Conservation (phyloP, 2,888 invertebrate genomes). For the Hemistola chrysoprasaria region DNA sequence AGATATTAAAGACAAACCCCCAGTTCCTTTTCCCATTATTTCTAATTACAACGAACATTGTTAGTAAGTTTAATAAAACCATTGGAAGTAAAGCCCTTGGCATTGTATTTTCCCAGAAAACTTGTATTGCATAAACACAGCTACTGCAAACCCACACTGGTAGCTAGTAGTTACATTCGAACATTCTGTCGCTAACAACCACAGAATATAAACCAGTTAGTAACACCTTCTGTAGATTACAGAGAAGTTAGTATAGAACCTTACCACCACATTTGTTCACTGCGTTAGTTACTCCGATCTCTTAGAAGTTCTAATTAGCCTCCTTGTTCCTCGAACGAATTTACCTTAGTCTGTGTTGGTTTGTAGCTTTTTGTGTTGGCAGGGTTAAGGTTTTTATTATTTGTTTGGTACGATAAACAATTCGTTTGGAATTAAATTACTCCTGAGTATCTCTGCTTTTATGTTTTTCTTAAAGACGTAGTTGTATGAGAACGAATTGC, state of each 20-base stretch:
- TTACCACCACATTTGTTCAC: conserved; percentile 25
- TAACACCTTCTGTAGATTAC: neutral
- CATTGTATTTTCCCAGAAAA: conserved; percentile 1
- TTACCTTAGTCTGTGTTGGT: conserved; percentile 34
- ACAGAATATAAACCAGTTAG: conserved; percentile 6
- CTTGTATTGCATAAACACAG: conserved; percentile 9
- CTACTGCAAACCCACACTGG: conserved; percentile 19
- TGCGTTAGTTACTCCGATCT: conserved; percentile 47
- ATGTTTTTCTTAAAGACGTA: no score
- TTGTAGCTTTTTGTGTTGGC: conserved; percentile 18
- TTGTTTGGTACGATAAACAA: conserved; percentile 1
- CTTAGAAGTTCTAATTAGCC: conserved; percentile 53
- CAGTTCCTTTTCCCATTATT: no score
- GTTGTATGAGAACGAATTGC: no score
- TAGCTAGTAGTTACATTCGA: conserved; percentile 25
- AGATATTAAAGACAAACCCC: no score
- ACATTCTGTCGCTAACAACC: conserved; percentile 26
- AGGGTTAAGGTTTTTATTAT: conserved; percentile 5
- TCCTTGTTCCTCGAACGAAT: conserved; percentile 45
- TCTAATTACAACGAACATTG: no score
- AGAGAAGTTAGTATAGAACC: conserved; percentile 7
- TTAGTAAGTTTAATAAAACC: no score
- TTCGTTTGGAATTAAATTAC: neutral
- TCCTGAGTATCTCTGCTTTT: no score
- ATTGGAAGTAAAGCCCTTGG: no score